Evolutionary conservation across 2,888 invertebrate genomes (phyloP).

Genomic region (Kryphioiulus occultus): DNA sequence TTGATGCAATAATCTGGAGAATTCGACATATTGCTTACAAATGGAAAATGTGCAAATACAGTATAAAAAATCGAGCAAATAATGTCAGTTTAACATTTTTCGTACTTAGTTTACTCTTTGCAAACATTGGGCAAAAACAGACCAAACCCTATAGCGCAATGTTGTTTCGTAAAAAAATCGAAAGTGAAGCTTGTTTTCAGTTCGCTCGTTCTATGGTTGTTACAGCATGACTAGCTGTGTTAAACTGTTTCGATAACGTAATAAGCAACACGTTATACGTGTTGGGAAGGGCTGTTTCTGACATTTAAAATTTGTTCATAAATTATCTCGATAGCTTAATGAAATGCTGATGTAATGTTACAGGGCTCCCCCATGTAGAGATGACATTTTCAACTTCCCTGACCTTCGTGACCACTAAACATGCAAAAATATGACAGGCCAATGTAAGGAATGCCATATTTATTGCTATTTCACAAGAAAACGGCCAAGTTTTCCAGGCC

Average conservation of each 20-base stretch:
- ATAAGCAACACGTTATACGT: not conserved
- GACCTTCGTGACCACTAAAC: no score
- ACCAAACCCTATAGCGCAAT: not conserved
- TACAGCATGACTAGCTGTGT: not conserved
- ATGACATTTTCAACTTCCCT: no score
- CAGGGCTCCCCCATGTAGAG: no score
- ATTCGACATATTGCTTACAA: not conserved
- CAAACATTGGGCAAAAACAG: not conserved
- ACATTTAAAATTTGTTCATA: not conserved
- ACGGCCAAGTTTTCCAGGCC: no score
- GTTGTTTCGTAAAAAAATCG: not conserved
- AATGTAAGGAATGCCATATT: no score
- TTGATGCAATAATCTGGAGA: not conserved
- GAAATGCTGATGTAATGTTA: not conserved
- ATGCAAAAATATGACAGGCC: no score
- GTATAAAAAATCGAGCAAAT: not conserved
- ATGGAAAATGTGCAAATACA: not conserved
- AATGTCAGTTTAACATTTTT: not conserved
- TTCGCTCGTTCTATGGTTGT: not conserved
- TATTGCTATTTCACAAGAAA: no score
- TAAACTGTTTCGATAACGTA: not conserved
- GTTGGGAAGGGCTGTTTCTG: not conserved
- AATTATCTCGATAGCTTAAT: not conserved
- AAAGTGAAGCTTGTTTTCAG: not conserved
- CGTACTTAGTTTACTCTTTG: not conserved